These are phyloP conservation scores for Myanophis thanlyinensis DNA, from an alignment of 2,113 vertebrate species.

Conservation along the genomic window DNA sequence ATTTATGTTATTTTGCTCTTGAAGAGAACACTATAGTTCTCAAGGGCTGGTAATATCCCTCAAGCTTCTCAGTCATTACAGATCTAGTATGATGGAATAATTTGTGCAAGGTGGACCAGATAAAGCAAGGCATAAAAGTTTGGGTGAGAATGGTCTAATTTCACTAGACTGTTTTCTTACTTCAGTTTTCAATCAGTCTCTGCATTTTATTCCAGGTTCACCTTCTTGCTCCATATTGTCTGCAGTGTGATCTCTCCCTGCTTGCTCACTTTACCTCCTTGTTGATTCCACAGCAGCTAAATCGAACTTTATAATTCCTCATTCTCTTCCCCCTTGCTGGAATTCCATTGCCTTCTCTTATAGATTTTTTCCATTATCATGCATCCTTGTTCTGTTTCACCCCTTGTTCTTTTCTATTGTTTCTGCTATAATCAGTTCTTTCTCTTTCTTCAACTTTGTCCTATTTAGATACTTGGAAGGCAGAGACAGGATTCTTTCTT, in stretches of 20 bases:
- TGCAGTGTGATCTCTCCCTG: neutral
- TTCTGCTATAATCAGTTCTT: neutral
- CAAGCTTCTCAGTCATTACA: neutral
- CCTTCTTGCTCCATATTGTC: neutral
- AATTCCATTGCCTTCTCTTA: neutral
- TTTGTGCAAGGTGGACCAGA: neutral
- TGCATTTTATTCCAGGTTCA: neutral
- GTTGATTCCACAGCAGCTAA: neutral
- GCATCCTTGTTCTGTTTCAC: neutral
- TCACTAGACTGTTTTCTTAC: neutral
- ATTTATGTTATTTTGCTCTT: neutral
- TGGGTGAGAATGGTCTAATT: neutral
- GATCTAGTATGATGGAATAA: neutral
- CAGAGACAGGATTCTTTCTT: neutral
- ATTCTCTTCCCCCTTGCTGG: neutral
- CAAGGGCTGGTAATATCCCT: neutral
- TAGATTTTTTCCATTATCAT: neutral
- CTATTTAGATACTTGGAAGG: neutral
- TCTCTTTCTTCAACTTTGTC: neutral
- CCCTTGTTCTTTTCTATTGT: neutral
- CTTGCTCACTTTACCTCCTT: neutral
- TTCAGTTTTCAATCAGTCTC: neutral
- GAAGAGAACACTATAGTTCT: neutral
- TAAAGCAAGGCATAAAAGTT: neutral
- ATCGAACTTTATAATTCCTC: neutral